Evolutionary conservation across 2,888 invertebrate species (phyloP), one percentile per base, ranked within the genome.

Genomic region (Glaucopsyche alexis): DNA sequence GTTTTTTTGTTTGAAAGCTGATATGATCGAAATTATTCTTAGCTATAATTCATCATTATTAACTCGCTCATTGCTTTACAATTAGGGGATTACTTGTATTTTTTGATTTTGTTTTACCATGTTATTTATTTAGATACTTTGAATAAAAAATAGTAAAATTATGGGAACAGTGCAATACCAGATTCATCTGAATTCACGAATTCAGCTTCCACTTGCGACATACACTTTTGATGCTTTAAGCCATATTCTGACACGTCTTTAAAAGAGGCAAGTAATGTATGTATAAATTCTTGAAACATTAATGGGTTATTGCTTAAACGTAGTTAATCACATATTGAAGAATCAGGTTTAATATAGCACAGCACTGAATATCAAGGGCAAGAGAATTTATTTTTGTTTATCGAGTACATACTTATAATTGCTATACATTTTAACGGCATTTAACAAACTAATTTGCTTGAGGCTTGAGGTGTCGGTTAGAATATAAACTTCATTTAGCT

Each of bases 281-380:
- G 55, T 55, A 19, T 19, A 55, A 55, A 42, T 42, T 42, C 19
- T 55, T 11, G 55, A 55, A 55, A 55, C 55, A 19, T 55, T 55
- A 55, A 55, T 55, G 16, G 19, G 16, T 55, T 55, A 19, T 55
- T 55, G 55, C 55, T 55, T 55, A 19, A 55, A 55, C 16, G 55
- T 8, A 42, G 42, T 55, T 65, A 40, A 65, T 65, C 65, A 40
- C 65, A 40, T 65, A 65, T 40, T 40, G 38, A 40, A 65, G 40
- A 40, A 65, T 7, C 65, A 38, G 65, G 65, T 65, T 65, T 65
- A 38, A 65, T 40, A 65, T 40, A 40, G 14, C 65, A 40, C 65
- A 40, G 7, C 65, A 8, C 65, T 65, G 65, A 65, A 65, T 65
- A 65, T 65, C 65, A 65, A 65, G 65, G 64, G 65, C n/a, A n/a